Base-by-base conservation (phyloP, 2,797 vertebrate genomes). In the Steatocranus sp. region DNA sequence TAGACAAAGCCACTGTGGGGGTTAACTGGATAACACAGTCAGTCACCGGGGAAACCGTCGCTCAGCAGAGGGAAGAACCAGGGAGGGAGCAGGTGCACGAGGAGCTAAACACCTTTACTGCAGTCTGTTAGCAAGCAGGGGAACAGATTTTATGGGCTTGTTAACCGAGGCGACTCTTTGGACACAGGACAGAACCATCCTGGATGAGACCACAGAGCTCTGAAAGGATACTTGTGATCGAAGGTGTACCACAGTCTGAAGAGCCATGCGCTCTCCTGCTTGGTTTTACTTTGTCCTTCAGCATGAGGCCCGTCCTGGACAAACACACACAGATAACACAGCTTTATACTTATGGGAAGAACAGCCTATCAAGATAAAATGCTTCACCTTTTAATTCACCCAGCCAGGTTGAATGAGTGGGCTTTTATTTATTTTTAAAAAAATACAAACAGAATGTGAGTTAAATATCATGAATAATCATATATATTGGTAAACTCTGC, bases 211-310 rank as follows among this genome's bases (percentile, higher is more conserved):
- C 32, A 61, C 32, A 34, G 32, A 61, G 32, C 56, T 36, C 56
- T 61, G 58, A 95, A 97, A 99, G 97, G 99, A 99, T 99, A 99
- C 99, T 99, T 99, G 92, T 99, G 98, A 90, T 99, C 98, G 92
- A 99, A 99, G 84, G 97, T 98, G 84, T 99, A 99, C 99, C 98
- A 99, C 12, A 99, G 93, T 80, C 98, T 96, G 95, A 99, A 99
- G 76, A 99, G 97, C 99, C 98, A 99, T 1, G 97, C 99, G 3
- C 98, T 99, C 94, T 99, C 99, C 92, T 99, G 98, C 87, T 98
- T 98, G 78, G 97, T 99, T 87, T 97, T 99, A 80, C 95, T 97
- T 78, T 94, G 96, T 85, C 92, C 96, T 10, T 97, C 97, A 61
- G 93, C 92, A 91, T 97, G 97, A 41, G 94, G 68, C 38, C 96